A percentile compares a stretch with the other conserved stretches of the same genome.
Evolutionary conservation across 2,888 invertebrate genomes (phyloP).

Genomic region (Hybos culiciformis): DNA sequence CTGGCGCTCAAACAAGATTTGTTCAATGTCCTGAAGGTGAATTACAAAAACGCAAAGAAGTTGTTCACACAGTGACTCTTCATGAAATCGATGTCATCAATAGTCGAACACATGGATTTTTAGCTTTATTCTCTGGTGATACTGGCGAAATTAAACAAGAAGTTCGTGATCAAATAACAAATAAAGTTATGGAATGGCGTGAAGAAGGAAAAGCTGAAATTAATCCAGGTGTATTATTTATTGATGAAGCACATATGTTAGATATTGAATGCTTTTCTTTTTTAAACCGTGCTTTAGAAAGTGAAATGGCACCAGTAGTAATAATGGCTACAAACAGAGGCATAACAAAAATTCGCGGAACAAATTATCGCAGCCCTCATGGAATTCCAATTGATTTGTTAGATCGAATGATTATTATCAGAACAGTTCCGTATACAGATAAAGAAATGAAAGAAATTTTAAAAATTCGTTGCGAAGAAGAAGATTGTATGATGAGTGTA

Average conservation of each 20-base stretch:
- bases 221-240: constrained; percentile 92
- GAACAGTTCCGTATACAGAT: constrained; percentile 76
- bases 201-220: constrained; percentile 99
- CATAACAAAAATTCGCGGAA: constrained; percentile 90
- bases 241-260: constrained; percentile 97
- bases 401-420: constrained; percentile 89
- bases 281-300: constrained; percentile 90
- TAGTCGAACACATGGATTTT: constrained; percentile 91
- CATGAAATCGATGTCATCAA: constrained; percentile 99
- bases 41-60: constrained; percentile 93
- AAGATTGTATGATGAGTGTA: constrained; percentile 87
- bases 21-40: constrained; percentile 99
- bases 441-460: constrained; percentile 84
- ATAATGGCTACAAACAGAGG: constrained; percentile 98
- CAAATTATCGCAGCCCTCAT: constrained; percentile 86
- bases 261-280: constrained; percentile 99
- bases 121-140: constrained; percentile 96
- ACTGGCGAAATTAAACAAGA: constrained; percentile 98
- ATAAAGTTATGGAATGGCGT: constrained; percentile 95
- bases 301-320: constrained; percentile 93
- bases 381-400: constrained; percentile 94
- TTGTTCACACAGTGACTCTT: constrained; percentile 94
- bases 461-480: constrained; percentile 92
- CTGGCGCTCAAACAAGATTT: constrained; percentile 74
- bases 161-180: constrained; percentile 94